Percentiles rank a stretch among this genome's conserved stretches.
Evolutionary conservation across 2,888 invertebrate species (phyloP).

Genomic region (Calephelis perditalis): DNA sequence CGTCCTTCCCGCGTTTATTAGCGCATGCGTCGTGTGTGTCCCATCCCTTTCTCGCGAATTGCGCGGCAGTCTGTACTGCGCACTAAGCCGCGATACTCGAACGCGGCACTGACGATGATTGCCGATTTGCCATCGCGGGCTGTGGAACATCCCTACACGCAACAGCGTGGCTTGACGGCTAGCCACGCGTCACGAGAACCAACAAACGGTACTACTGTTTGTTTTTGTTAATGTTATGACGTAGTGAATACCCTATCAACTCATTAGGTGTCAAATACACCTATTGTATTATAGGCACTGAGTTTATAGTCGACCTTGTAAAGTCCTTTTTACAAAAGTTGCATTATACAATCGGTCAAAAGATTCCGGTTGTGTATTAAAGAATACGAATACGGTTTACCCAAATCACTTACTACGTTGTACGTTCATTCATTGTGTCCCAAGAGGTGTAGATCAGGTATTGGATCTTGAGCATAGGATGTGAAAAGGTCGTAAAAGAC

Average conservation of each 20-base stretch:
- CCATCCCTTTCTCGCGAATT: constrained; percentile 55
- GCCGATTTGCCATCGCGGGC: constrained; percentile 53
- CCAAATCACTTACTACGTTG: constrained; percentile 22
- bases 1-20: constrained; percentile 58
- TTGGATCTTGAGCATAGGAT: constrained; percentile 15
- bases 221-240: constrained; percentile 47
- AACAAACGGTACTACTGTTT: constrained; percentile 50
- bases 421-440: constrained; percentile 23
- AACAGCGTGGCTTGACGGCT: constrained; percentile 34
- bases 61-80: constrained; percentile 65
- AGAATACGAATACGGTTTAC: neutral
- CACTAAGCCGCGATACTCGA: constrained; percentile 51
- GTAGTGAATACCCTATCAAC: constrained; percentile 38
- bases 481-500: constrained; percentile 41
- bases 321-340: neutral
- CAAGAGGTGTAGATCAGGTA: constrained; percentile 16
- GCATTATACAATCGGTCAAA: neutral
- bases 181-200: constrained; percentile 36
- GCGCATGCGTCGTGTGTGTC: constrained; percentile 59
- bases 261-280: neutral
- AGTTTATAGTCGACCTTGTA: neutral
- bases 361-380: neutral
- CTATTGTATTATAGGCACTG: too few species aligned
- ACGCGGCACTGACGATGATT: constrained; percentile 52
- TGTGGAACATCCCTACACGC: constrained; percentile 41